phyloP scores from a whole-genome alignment of 2,113 vertebrate genomes.

The Nycticryphes semicollaris region DNA sequence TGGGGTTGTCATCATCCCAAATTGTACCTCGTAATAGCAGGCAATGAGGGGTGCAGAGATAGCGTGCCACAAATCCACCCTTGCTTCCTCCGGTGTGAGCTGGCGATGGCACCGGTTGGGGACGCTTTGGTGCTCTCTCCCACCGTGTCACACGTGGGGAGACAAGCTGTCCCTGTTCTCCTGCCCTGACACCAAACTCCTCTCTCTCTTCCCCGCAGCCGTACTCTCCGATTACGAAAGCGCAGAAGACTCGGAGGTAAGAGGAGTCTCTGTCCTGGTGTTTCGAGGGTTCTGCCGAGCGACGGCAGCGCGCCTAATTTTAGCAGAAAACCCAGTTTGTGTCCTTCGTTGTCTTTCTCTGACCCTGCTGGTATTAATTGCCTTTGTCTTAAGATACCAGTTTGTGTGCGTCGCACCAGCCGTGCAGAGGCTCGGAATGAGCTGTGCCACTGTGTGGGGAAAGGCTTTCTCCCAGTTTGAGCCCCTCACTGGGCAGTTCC shows the following conservation, averaged over 20 bases:
- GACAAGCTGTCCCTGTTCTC: not conserved
- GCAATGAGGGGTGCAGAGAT: not conserved
- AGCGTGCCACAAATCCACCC: rapidly evolving
- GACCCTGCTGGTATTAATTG: rapidly evolving
- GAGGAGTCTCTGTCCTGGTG: not conserved
- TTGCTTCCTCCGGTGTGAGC: not conserved
- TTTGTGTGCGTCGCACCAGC: rapidly evolving
- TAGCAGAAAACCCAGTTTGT: not conserved
- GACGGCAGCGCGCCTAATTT: not conserved
- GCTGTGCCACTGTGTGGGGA: rapidly evolving
- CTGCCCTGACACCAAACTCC: not conserved
- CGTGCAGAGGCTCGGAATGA: rapidly evolving
- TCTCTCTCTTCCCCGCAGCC: slow-evolving; percentile 72
- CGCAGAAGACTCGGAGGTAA: slow-evolving; percentile 92
- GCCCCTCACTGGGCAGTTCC: rapidly evolving
- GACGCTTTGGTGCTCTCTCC: not conserved
- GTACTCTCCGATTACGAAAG: slow-evolving; percentile 97
- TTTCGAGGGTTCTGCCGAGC: not conserved
- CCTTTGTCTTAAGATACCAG: not conserved
- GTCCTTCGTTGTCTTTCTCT: not conserved
- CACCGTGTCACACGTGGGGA: rapidly evolving
- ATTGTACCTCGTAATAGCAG: rapidly evolving
- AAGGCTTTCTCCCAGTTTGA: rapidly evolving
- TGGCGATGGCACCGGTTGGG: not conserved
- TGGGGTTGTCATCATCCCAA: not conserved